Base-by-base conservation (phyloP, 2,113 vertebrate genomes). In the Egretta garzetta region DNA sequence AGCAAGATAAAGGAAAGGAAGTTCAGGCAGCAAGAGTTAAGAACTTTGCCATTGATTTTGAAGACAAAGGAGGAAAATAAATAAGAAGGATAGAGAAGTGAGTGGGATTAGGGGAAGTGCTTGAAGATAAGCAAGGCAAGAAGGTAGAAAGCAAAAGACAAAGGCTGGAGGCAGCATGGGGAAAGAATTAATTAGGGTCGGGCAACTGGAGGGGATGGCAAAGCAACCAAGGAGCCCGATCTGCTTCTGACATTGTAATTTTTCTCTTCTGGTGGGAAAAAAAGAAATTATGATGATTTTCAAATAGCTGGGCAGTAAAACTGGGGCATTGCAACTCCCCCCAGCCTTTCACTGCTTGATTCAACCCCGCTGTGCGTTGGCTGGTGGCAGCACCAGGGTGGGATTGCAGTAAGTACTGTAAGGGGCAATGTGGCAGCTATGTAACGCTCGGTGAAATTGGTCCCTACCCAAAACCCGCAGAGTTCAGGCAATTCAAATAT, bases 1-100 rank as follows among this genome's bases (percentile, higher is more conserved):
- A 97, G 81, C 1, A 2, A 95, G 92, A 95, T 94, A 95, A 95
- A 80, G 87, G 84, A 83, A 20, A 94, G 96, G 96, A 97, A 96
- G 90, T 80, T 37, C 53, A 68, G 77, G 90, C 96, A 90, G 84
- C 74, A 45, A 32, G 58, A 95, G 96, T 95, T 96, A 97, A 96
- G 95, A 90, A 70, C 45, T 82, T 95, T 82, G 49, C 81, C 84
- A 95, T 76, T 95, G 81, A 75, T 91, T 94, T 43, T 32, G 81
- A 66, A 90, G 74, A 93, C 93, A 96, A 91, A 93, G 71, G 45
- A 94, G 77, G 49, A 96, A 95, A 96, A 91, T 73, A 93, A 94
- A 37, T 60, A 71, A 91, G 79, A 91, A 79, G 64, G 60, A 95
- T 80, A 76, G 62, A 94, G 91, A 84, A 93, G 76, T 84, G 77